Evolutionary conservation across 2,113 vertebrate genomes (phyloP).

Genomic region (Callipepla squamata): DNA sequence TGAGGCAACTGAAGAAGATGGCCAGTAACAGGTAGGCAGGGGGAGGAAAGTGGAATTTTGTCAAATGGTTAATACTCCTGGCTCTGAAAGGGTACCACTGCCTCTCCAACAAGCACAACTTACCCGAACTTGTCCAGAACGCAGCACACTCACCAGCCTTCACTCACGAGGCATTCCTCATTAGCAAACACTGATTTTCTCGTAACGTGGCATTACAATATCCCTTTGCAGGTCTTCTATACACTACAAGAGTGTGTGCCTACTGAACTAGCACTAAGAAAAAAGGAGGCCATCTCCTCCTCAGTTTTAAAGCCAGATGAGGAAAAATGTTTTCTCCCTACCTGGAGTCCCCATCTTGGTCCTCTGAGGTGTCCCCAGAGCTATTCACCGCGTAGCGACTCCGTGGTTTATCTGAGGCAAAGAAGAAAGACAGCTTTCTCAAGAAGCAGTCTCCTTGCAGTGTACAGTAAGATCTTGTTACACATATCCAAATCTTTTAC

Average conservation of each 20-base stretch:
- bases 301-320: neutral
- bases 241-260: neutral
- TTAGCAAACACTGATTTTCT: neutral
- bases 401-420: slow-evolving; percentile 85
- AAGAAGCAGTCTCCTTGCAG: neutral
- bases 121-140: neutral
- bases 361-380: slow-evolving; percentile 84
- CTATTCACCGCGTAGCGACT: slow-evolving; percentile 91
- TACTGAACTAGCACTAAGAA: neutral
- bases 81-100: neutral
- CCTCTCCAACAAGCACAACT: neutral
- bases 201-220: neutral
- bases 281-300: neutral
- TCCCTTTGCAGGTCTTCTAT: neutral
- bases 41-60: slow-evolving; percentile 11
- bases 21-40: neutral
- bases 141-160: neutral
- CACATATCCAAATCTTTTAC: neutral
- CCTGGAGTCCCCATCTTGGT: slow-evolving; percentile 95
- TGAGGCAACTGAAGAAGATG: neutral
- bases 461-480: neutral
- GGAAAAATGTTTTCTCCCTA: slow-evolving; percentile 61
- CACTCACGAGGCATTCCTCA: neutral
- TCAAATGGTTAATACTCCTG: neutral
- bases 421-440: slow-evolving; percentile 6